phyloP scores from a whole-genome alignment of 2,113 vertebrate species.

The Microtus oregoni region DNA sequence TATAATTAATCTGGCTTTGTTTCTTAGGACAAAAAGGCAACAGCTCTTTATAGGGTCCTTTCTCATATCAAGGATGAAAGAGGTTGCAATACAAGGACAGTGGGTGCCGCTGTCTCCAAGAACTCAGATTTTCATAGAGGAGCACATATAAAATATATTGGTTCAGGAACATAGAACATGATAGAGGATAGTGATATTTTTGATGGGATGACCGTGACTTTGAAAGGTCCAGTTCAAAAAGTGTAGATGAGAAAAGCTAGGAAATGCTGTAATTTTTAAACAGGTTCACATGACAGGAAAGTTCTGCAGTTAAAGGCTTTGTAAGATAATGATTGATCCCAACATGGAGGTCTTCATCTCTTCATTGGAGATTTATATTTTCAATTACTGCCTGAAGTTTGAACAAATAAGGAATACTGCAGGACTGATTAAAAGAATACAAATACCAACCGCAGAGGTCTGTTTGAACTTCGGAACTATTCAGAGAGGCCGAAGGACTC shows the following conservation, averaged over 20 bases:
- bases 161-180: background rate
- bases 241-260: background rate
- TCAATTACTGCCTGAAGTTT: background rate
- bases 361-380: background rate
- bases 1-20: background rate
- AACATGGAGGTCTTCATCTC: background rate
- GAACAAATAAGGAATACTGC: background rate
- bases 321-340: background rate
- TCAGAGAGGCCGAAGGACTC: background rate
- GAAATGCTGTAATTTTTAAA: background rate
- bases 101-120: fast-evolving
- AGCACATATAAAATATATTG: background rate
- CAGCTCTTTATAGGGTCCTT: background rate
- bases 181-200: background rate
- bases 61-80: background rate
- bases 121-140: background rate
- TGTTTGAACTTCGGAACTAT: background rate
- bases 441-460: background rate
- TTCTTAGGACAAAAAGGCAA: background rate
- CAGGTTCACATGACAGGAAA: background rate
- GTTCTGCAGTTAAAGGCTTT: background rate
- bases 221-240: background rate
- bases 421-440: background rate
- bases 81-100: background rate
- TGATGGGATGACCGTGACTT: background rate